phyloP scores from a whole-genome alignment of 1,140 invertebrate species.

The Drosophila chauvacae region DNA sequence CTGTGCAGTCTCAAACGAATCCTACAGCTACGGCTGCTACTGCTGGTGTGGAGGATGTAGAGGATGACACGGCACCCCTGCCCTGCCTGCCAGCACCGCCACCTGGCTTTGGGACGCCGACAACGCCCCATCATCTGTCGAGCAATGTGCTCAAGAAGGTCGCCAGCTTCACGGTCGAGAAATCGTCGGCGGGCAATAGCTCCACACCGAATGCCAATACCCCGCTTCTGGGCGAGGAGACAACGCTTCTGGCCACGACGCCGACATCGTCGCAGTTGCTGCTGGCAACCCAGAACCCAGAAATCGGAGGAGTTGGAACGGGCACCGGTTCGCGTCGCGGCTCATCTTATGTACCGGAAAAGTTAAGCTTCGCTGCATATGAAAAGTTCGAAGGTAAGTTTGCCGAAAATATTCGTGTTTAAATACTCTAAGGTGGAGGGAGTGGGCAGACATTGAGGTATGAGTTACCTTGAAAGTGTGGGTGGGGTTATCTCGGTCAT shows the following conservation, averaged over 20 bases:
- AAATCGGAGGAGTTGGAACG: conserved; percentile 15
- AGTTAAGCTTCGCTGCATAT: conserved; percentile 92
- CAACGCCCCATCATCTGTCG: conserved; percentile 70
- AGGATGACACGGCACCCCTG: conserved; percentile 49
- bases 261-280: conserved; percentile 33
- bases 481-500: not conserved
- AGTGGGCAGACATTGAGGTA: not conserved
- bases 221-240: conserved; percentile 40
- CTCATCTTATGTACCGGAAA: conserved; percentile 92
- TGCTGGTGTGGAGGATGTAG: conserved; percentile 12
- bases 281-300: conserved; percentile 47
- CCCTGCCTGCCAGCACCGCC: conserved; percentile 45
- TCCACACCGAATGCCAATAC: conserved; percentile 40
- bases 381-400: conserved; percentile 95
- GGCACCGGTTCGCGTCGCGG: conserved; percentile 82
- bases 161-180: conserved; percentile 91
- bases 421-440: conserved; percentile 22
- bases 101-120: conserved; percentile 85
- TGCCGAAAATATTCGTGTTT: conserved; percentile 50
- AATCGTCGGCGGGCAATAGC: conserved; percentile 72
- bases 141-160: conserved; percentile 92
- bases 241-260: conserved; percentile 54
- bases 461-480: not conserved
- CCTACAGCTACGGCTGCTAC: not conserved
- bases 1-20: conserved; percentile 78